Percentiles rank a stretch among this genome's conserved stretches.
phyloP scores from a whole-genome alignment of 2,113 vertebrate species.

The Sinocyclocheilus maitianheensis region DNA sequence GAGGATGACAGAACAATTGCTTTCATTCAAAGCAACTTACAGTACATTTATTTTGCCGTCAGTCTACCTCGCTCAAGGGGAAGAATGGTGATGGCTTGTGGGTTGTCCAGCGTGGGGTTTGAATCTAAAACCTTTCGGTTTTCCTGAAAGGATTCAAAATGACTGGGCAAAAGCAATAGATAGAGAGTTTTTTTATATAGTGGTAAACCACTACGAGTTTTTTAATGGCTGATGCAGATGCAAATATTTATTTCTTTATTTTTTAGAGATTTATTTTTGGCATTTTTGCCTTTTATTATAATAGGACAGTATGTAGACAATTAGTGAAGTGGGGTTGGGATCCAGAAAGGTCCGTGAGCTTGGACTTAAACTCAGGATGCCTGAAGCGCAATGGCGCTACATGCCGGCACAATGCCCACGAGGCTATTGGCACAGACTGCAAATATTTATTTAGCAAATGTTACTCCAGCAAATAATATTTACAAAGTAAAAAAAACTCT shows the following conservation, averaged over 20 bases:
- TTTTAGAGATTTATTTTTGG: neutral
- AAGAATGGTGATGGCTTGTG: neutral
- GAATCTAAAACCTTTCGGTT: neutral
- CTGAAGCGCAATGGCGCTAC: neutral
- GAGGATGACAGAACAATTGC: neutral
- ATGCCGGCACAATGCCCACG: no score
- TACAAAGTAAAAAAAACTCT: neutral
- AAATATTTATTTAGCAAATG: neutral
- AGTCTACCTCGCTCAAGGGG: neutral
- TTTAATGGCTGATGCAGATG: neutral
- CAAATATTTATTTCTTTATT: neutral
- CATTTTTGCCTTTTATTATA: neutral
- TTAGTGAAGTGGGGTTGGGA: neutral
- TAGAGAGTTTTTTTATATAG: neutral
- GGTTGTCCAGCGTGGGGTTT: neutral
- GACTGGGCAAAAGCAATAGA: neutral
- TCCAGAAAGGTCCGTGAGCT: neutral
- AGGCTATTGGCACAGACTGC: neutral
- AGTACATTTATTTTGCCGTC: neutral
- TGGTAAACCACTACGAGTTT: neutral
- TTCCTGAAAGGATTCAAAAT: neutral
- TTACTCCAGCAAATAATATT: neutral
- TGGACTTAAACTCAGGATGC: neutral
- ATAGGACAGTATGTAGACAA: no score
- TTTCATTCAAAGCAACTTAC: neutral